Evolutionary conservation across 2,797 vertebrate genomes (phyloP), one percentile per base, ranked within the genome.

Genomic region (Characodon lateralis): DNA sequence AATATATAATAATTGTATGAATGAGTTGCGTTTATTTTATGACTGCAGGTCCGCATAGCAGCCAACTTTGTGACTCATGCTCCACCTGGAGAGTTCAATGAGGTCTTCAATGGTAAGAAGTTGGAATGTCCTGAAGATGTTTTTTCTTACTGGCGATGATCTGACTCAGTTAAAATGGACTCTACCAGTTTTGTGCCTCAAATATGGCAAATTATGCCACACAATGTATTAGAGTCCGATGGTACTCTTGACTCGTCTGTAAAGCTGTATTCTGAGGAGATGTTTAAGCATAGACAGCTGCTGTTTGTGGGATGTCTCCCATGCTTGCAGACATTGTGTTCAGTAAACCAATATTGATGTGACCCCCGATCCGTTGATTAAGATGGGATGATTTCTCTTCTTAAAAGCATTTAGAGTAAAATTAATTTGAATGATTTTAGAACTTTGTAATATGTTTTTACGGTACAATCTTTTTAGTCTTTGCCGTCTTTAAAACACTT

Each of bases 21-120:
- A 82, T 28, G 7, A 1, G 0, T 61, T 6, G 0, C 28, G 14
- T 76, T 20, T 18, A 5, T 79, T 84, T 90, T 83, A 20, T 88
- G 87, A 76, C 16, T 91, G 81, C 88, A 99, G 98, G 97, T 99
- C 76, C 98, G 97, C 93, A 97, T 99, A 95, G 97, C 98, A 6
- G 97, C 98, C 83, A 99, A 99, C 94, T 99, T 99, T 94, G 97
- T 99, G 83, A 98, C 97, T 91, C 98, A 99, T 87, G 97, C 98
- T 82, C 98, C 98, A 31, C 98, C 98, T 71, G 98, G 98, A 94
- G 98, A 99, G 95, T 99, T 99, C 93, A 99, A 99, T 88, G 98
- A 99, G 76, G 98, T 99, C 72, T 99, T 99, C 94, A 99, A 99
- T 88, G 98, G 98, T 99, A 89, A 96, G 96, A 95, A 73, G 0